Base-by-base conservation (phyloP, 1,140 invertebrate genomes). In the Calycopis cecrops region DNA sequence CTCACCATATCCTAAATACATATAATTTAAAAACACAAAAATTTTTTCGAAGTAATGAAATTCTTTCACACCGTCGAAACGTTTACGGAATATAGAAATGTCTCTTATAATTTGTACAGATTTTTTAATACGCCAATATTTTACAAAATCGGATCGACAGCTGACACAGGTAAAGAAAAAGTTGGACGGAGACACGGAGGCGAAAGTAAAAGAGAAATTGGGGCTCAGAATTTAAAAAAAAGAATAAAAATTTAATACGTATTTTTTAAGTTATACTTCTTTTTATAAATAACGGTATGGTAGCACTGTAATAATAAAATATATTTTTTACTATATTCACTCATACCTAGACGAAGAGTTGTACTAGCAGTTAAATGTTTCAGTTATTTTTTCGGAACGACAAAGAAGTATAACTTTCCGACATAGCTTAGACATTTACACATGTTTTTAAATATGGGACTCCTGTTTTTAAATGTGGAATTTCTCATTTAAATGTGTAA, bases 101-200 rank as follows among this genome's bases (percentile, higher is more conserved):
- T 76, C 64, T 73, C 66, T 79, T 73, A 79, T 73, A 76, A 76
- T 72, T 79, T 77, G 65, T 79, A 83, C 71, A 82, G 67, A 62
- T 77, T 76, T 76, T 28, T 28, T 76, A 79, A 79, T 69, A 81
- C 67, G 67, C 62, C 59, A 72, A 66, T 58, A 70, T 73, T 77
- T 77, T 76, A 78, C 71, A 79, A 33, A 69, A 68, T 66, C 69
- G 71, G 78, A 73, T 74, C 55, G 60, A 79, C 40, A 44, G 38
- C n/a, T 40, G n/a, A 44, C 12, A 16, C 6, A 28, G 21, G 6
- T 28, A 77, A 72, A 52, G 65, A 74, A 77, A 80, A 68, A 61
- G 66, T 72, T 86, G 83, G 83, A 86, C 83, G 83, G 83, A 86
- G 71, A 79, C 79, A 85, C 64, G 84, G 72, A 78, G 72, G 58